phyloP scores from a whole-genome alignment of 2,113 vertebrate genomes.

The Spilogale gracilis region DNA sequence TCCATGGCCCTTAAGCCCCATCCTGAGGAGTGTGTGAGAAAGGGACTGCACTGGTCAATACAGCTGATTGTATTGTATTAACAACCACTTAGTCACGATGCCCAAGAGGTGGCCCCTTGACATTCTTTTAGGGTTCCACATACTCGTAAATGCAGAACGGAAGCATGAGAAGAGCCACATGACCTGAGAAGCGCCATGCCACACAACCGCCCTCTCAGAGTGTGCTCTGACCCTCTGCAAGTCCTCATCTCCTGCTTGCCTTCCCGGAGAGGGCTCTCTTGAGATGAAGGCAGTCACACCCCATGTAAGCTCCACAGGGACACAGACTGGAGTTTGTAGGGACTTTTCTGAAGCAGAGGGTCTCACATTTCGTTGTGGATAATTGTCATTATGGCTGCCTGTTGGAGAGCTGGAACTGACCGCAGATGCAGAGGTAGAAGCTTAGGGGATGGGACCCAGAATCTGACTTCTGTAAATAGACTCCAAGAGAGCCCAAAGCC shows the following conservation, averaged over 20 bases:
- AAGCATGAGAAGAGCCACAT: background rate
- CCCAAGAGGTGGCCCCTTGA: background rate
- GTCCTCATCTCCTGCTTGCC: accelerated
- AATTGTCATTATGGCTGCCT: background rate
- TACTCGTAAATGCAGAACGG: background rate
- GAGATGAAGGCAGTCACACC: accelerated
- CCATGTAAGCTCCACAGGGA: background rate
- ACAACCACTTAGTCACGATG: background rate
- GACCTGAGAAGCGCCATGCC: background rate
- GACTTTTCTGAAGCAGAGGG: background rate
- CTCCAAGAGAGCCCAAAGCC: background rate
- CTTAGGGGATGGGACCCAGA: background rate
- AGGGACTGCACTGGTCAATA: background rate
- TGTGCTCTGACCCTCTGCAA: background rate
- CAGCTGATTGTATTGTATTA: background rate
- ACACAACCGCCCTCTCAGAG: background rate
- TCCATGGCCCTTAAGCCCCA: background rate
- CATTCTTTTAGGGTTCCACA: background rate
- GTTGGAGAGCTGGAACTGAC: background rate
- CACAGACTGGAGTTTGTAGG: background rate
- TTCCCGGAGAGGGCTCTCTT: background rate
- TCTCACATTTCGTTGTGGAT: background rate
- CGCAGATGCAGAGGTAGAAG: background rate
- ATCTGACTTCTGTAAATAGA: background rate
- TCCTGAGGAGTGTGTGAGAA: background rate